A percentile compares a stretch with the other conserved stretches of the same genome.
These are phyloP conservation scores for Cottus gobio DNA, from an alignment of 2,113 vertebrate genomes.

Conservation along the genomic window DNA sequence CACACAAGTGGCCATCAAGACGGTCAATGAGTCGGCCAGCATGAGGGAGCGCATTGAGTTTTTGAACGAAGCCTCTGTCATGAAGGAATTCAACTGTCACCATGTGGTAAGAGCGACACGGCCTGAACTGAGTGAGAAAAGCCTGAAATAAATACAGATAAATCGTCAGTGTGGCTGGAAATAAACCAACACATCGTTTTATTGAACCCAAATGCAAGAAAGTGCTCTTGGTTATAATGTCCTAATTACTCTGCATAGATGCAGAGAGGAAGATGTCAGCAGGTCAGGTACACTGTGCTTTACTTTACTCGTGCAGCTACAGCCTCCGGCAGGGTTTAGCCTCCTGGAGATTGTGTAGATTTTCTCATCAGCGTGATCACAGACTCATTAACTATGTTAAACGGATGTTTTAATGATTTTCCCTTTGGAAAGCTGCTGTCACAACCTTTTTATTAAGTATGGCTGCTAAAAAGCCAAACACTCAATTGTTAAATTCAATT, in stretches of 20 bases:
- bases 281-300: slow-evolving; percentile 6
- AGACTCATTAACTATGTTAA: slow-evolving; percentile 54
- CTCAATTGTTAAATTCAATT: slow-evolving; percentile 41
- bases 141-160: neutral
- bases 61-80: slow-evolving; percentile 97
- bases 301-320: slow-evolving; percentile 24
- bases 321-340: slow-evolving; percentile 30
- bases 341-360: slow-evolving; percentile 45
- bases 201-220: neutral
- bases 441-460: slow-evolving; percentile 27
- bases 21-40: slow-evolving; percentile 95
- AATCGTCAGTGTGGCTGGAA: slow-evolving; percentile 1
- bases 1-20: slow-evolving; percentile 97
- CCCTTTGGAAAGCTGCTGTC: slow-evolving; percentile 39
- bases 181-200: neutral
- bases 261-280: slow-evolving; percentile 17
- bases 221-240: neutral
- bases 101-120: slow-evolving; percentile 90
- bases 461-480: slow-evolving; percentile 37
- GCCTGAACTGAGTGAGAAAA: neutral
- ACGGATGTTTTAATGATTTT: slow-evolving; percentile 39
- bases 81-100: slow-evolving; percentile 99
- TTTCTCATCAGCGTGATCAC: slow-evolving; percentile 47
- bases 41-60: slow-evolving; percentile 98
- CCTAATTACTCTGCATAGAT: slow-evolving; percentile 14